Evolutionary conservation across 2,888 invertebrate species (phyloP).

Genomic region (Rutpela maculata): DNA sequence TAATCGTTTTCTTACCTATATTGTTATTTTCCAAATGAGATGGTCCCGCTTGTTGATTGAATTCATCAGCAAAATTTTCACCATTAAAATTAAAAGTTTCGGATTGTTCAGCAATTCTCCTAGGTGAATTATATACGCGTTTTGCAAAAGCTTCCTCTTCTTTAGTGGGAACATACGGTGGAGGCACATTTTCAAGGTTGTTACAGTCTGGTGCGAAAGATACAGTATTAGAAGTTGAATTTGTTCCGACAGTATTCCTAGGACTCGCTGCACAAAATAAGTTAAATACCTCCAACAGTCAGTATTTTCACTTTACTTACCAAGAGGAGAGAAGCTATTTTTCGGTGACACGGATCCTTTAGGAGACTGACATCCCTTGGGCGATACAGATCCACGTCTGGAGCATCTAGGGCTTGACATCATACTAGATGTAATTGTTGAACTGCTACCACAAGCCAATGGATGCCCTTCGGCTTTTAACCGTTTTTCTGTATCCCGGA

Average conservation of each 20-base stretch:
- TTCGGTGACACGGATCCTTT: constrained; percentile 68
- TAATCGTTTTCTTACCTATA: constrained; percentile 54
- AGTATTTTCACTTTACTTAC: constrained; percentile 48
- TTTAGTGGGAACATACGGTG: constrained; percentile 64
- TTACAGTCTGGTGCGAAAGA: constrained; percentile 50
- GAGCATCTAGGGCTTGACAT: constrained; percentile 68
- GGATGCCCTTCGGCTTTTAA: constrained; percentile 70
- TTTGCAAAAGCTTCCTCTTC: constrained; percentile 66
- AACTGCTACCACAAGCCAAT: constrained; percentile 70
- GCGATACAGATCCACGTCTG: constrained; percentile 70
- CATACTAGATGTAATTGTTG: constrained; percentile 70
- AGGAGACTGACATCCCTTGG: constrained; percentile 71
- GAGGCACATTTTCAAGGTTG: constrained; percentile 58
- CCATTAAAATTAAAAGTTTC: constrained; percentile 56
- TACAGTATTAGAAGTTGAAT: constrained; percentile 45
- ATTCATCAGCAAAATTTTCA: constrained; percentile 52
- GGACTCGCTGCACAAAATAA: constrained; percentile 59
- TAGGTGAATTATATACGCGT: constrained; percentile 64
- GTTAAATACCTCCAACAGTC: constrained; percentile 6
- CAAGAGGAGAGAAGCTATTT: constrained; percentile 60
- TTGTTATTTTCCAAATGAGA: constrained; percentile 58
- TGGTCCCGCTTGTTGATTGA: constrained; percentile 64
- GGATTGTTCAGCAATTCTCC: constrained; percentile 59
- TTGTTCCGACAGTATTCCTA: constrained; percentile 55
- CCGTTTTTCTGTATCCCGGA: constrained; percentile 71